Base-by-base conservation (phyloP, 2,797 vertebrate species). In the Percopsis omiscomaycus region DNA sequence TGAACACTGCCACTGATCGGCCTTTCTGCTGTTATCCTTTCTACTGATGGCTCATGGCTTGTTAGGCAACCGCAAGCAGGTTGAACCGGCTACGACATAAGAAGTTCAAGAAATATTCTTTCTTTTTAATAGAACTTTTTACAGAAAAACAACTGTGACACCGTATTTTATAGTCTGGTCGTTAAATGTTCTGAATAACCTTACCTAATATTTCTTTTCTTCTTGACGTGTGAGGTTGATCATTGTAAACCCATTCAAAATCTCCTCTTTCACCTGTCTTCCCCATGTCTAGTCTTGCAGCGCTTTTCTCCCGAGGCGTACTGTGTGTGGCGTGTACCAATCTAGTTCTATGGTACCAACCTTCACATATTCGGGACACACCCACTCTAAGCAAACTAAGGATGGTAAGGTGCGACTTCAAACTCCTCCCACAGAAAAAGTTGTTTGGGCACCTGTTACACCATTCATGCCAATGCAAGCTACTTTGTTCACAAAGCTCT, bases 191-290 rank as follows among this genome's bases (percentile, higher is more conserved):
- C 0, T 14, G 29, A 28, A 0, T 16, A 8, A 47, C 71, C 92
- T 83, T 81, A 94, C 93, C 93, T 64, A 94, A 66, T 15, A 94
- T 94, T 79, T 93, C 91, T 69, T 84, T 94, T 62, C 93, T 90
- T 66, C 93, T 91, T 4, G 91, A 88, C 4, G 93, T 93, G 84
- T 94, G 93, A 16, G 93, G 93, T 75, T 94, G 93, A 51, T 94
- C 93, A 52, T 54, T 87, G 79, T 94, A 94, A 52, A 94, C 93
- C 93, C 93, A 94, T 85, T 94, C 93, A 91, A 94, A 94, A 73
- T 94, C 93, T 32, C 46, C 79, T 71, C 92, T 88, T 85, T 70
- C 91, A 81, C 82, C 86, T 87, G 88, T 71, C 69, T 92, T 92
- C 16, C 84, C 91, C 93, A 94, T 94, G 58, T 22, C 65, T 71